A percentile compares a stretch with the other conserved stretches of the same genome.
phyloP scores from a whole-genome alignment of 2,113 vertebrate species.

The Suricata suricatta region DNA sequence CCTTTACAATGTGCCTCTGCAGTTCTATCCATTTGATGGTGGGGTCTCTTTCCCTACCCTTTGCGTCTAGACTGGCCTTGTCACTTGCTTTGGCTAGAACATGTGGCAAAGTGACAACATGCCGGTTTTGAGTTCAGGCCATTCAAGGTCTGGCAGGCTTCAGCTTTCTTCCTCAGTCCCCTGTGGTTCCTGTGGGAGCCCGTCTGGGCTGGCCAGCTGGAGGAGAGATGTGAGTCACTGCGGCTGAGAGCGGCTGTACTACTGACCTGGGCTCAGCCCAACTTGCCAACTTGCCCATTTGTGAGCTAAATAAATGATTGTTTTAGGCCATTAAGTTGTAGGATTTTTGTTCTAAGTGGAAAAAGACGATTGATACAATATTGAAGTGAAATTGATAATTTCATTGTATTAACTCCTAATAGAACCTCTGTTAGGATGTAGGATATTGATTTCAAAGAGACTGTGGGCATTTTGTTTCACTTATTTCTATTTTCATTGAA shows the following conservation, averaged over 20 bases:
- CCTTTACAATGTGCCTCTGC: background rate
- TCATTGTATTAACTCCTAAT: background rate
- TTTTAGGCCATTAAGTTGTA: background rate
- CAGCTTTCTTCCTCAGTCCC: background rate
- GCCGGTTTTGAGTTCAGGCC: background rate
- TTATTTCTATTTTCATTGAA: background rate
- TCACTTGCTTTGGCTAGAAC: background rate
- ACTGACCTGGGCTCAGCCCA: background rate
- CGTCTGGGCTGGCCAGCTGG: background rate
- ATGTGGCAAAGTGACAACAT: background rate
- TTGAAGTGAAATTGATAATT: background rate
- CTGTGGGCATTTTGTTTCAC: background rate
- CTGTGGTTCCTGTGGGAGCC: background rate
- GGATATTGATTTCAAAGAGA: background rate
- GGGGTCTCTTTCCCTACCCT: background rate
- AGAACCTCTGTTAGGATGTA: background rate
- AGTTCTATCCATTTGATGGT: background rate
- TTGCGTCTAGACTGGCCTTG: background rate
- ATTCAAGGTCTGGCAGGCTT: background rate
- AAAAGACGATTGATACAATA: background rate
- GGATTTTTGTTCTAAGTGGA: background rate
- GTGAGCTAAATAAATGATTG: background rate
- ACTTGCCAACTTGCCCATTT: background rate
- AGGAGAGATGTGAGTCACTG: background rate
- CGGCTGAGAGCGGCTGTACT: background rate